phyloP scores from a whole-genome alignment of 2,113 vertebrate species.

The Danionella cerebrum region DNA sequence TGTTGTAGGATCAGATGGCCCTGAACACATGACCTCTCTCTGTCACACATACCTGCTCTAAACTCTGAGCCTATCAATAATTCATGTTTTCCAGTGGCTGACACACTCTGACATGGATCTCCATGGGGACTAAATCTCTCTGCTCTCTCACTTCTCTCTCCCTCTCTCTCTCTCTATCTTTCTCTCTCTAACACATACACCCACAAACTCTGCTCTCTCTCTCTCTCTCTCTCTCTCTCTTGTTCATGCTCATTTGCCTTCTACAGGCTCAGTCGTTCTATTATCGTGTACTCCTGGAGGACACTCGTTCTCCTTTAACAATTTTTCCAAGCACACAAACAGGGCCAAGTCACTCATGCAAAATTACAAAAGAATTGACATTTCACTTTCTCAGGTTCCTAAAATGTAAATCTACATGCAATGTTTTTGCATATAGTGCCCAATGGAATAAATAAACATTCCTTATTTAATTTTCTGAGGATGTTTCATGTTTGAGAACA shows the following conservation, averaged over 20 bases:
- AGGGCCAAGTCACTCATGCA: neutral
- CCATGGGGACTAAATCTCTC: neutral
- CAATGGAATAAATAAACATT: too few relatives aligned
- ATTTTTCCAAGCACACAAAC: neutral
- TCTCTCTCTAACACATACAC: neutral
- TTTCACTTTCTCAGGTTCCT: too few relatives aligned
- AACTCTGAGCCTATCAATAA: conserved; percentile 22
- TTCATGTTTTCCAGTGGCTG: conserved; percentile 18
- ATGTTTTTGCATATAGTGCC: too few relatives aligned
- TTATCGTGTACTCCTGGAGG: neutral
- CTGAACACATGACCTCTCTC: conserved; percentile 12
- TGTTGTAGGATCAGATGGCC: neutral
- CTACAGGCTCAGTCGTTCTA: neutral
- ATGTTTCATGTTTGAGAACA: too few relatives aligned
- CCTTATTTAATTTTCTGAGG: too few relatives aligned
- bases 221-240: neutral
- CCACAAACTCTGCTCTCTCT: neutral
- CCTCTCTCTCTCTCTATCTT: too few relatives aligned
- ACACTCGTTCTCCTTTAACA: neutral
- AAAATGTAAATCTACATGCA: too few relatives aligned
- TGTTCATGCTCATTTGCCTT: neutral
- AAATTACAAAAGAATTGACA: neutral
- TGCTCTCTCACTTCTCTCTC: neutral
- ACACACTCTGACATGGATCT: conserved; percentile 8
- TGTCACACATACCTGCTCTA: conserved; percentile 8